Evolutionary conservation across 2,888 invertebrate species (phyloP), one percentile per base, ranked within the genome.

Genomic region (Machimus rusticus): DNA sequence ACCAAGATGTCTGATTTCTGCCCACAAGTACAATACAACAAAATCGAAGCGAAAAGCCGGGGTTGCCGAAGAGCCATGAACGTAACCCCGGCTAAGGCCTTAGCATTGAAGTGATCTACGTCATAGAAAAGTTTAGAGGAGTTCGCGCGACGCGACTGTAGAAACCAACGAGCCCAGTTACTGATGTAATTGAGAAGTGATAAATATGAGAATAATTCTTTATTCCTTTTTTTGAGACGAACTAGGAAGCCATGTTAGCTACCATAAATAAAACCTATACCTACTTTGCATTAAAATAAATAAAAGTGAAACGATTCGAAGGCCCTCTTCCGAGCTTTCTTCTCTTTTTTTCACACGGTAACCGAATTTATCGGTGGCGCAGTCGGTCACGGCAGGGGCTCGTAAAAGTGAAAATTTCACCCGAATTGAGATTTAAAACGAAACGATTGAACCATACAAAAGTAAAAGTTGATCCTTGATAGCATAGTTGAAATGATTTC

Each of bases 1-100:
- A 82, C 85, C 46, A 85, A 74, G 37, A 85, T 74, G 46, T 74
- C 85, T 55, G 77, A 77, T 19, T 77, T 77, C 23, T 77, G 77
- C 86, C 77, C 76, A 86, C 74, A 77, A 34, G 37, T 86, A 55
- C 77, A 51, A 51, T n/a, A 31, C 74, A 74, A 43, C 28, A 74
- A 43, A 46, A 84, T 55, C 51, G 51, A 87, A 87, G 8, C 81
- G 87, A 87, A 86, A 88, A 84, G 89, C 89, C 87, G 88, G 86
- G 87, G 86, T 87, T 88, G 84, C 84, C 78, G 76, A 88, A 88
- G 88, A 89, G 88, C 89, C 92, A 90, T 92, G 92, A 92, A 91
- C 92, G 90, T 91, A 92, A 92, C 92, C 92, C 91, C 91, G 90
- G 91, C 89, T 91, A 90, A 91, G 91, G 92, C 91, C 91, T 89